A percentile compares a stretch with the other conserved stretches of the same genome.
Conservation (phyloP, 2,113 vertebrate species). For the human (Homo sapiens) region GRCh38 chr1:41653001-41653500, state of each 20-base stretch:
- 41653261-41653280: neutral
- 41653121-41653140: constrained; percentile 63
- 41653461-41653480: neutral
- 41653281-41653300: neutral
- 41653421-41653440: neutral
- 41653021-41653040: constrained; percentile 64
- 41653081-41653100: constrained; percentile 53
- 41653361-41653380: neutral
- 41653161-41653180: neutral
- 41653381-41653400: neutral
- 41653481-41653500: neutral
- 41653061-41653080: constrained; percentile 55
- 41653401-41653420: neutral
- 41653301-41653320: neutral
- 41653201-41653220: too few species aligned
- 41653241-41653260: too few species aligned
- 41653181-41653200: neutral
- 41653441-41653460: neutral
- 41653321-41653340: neutral
- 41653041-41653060: constrained; percentile 69
- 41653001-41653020: constrained; percentile 68
- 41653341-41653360: neutral
- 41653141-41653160: constrained; percentile 35
- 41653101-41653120: constrained; percentile 10
- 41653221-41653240: too few species aligned